A percentile compares a stretch with the other conserved stretches of the same genome.
Evolutionary conservation across 2,797 vertebrate species (phyloP).

Genomic region (Simalia tracyae): DNA sequence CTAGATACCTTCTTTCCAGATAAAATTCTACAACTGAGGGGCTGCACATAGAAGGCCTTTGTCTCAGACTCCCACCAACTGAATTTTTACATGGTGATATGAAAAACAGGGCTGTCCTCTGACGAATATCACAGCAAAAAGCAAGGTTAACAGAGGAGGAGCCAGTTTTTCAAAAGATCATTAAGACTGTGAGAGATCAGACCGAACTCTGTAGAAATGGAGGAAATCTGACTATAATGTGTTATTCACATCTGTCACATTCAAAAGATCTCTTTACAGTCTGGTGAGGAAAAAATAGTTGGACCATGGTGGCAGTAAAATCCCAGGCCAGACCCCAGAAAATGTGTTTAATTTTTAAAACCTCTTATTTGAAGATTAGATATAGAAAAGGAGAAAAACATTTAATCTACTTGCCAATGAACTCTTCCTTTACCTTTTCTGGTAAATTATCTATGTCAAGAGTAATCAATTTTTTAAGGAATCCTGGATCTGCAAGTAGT

Average conservation of each 20-base stretch:
- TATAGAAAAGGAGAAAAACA: background rate
- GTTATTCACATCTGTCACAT: background rate
- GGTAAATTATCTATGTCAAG: slow-evolving; percentile 73
- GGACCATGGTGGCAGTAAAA: background rate
- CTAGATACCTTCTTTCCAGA: background rate
- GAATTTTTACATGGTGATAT: background rate
- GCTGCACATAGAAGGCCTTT: background rate
- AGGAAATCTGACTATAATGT: background rate
- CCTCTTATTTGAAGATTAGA: background rate
- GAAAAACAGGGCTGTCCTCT: background rate
- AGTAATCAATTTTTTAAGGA: slow-evolving; percentile 68
- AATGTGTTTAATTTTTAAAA: background rate
- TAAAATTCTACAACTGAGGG: background rate
- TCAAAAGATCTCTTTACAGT: background rate
- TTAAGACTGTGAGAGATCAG: background rate
- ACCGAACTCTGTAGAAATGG: background rate
- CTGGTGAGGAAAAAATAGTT: background rate
- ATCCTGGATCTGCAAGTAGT: slow-evolving; percentile 70
- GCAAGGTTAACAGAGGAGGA: background rate
- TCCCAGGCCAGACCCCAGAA: background rate
- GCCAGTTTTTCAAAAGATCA: background rate
- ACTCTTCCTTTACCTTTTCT: slow-evolving; percentile 65
- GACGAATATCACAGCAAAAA: background rate
- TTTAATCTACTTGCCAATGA: background rate
- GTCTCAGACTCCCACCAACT: background rate